Evolutionary conservation across 2,888 invertebrate genomes (phyloP).

Genomic region (Cryptophagus acutangulus): DNA sequence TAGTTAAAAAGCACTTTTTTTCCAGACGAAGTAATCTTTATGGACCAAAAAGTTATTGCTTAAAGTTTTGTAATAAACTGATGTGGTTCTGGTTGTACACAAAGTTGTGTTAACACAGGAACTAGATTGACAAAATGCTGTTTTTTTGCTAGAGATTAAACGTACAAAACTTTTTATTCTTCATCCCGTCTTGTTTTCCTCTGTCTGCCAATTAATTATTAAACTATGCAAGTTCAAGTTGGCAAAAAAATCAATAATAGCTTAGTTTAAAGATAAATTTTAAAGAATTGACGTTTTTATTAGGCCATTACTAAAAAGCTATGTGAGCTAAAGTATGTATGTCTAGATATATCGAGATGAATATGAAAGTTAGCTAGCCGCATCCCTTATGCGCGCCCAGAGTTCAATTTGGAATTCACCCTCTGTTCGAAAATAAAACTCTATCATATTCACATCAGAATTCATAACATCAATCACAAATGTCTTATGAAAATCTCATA

Average conservation of each 20-base stretch:
- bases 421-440: constrained; percentile 20
- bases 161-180: neutral
- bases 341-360: constrained; percentile 2
- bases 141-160: neutral
- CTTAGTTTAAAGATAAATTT: neutral
- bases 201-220: no score
- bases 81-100: neutral
- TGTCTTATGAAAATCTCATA: constrained; percentile 34
- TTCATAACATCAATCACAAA: constrained; percentile 35
- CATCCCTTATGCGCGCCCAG: no score
- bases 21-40: neutral
- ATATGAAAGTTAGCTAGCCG: constrained; percentile 6
- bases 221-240: no score
- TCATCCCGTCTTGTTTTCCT: no score
- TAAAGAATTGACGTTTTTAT: neutral
- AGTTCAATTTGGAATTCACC: constrained; percentile 19
- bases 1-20: no score
- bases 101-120: neutral
- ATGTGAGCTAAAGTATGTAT: no score
- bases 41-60: neutral
- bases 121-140: neutral
- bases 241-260: constrained; percentile 1
- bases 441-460: constrained; percentile 29
- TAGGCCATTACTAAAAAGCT: constrained; percentile 1
- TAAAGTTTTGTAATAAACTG: neutral